These are phyloP conservation scores for Stichodactyla helianthus DNA, from an alignment of 64 coral and sea anemone genomes.

Conservation along the genomic window DNA sequence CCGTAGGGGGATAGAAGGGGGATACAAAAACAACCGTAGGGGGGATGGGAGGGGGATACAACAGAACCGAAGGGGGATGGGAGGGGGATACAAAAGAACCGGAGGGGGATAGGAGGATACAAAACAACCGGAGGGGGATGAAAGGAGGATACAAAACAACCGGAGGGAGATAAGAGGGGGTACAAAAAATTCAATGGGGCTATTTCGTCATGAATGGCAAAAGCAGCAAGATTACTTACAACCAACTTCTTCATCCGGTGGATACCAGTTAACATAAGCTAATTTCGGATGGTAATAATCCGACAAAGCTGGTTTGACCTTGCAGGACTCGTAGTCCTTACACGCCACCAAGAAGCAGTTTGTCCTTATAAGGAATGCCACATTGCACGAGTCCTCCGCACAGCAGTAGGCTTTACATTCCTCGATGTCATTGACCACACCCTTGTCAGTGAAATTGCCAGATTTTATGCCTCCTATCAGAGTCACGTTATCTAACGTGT, in stretches of 20 bases:
- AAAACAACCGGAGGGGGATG: too few species aligned
- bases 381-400: slow-evolving; percentile 66
- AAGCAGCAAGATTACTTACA: slow-evolving; percentile 28
- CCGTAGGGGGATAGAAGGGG: too few species aligned
- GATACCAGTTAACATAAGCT: slow-evolving; percentile 79
- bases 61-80: too few species aligned
- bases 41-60: too few species aligned
- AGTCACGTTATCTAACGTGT: slow-evolving; percentile 78
- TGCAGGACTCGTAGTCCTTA: slow-evolving; percentile 77
- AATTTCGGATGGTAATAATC: slow-evolving; percentile 81
- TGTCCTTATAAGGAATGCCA: slow-evolving; percentile 75
- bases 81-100: too few species aligned
- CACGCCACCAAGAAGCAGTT: slow-evolving; percentile 86
- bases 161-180: too few species aligned
- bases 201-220: neutral
- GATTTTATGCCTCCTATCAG: slow-evolving; percentile 70
- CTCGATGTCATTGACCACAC: slow-evolving; percentile 67
- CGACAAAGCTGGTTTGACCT: slow-evolving; percentile 71
- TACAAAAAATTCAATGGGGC: neutral
- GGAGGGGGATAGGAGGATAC: too few species aligned
- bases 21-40: too few species aligned
- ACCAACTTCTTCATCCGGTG: slow-evolving; percentile 56
- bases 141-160: too few species aligned
- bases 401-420: slow-evolving; percentile 80
- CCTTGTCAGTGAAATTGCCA: slow-evolving; percentile 76